Evolutionary conservation across 1,140 invertebrate genomes (phyloP).

Genomic region (Drosophila tsacasi): DNA sequence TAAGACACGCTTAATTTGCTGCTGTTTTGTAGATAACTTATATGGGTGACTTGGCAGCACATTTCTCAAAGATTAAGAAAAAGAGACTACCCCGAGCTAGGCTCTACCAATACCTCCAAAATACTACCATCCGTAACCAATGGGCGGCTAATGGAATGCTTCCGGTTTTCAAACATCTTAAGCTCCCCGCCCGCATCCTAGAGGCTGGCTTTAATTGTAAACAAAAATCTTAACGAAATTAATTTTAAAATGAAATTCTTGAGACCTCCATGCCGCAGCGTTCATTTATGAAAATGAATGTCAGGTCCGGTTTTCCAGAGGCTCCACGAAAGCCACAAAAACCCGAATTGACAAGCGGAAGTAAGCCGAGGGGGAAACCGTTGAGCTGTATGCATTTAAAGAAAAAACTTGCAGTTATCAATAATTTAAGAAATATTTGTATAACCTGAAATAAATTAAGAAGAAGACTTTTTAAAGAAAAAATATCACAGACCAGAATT

Average conservation of each 20-base stretch:
- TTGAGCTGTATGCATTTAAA: not conserved
- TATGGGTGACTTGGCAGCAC: not conserved
- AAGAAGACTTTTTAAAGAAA: fast-evolving
- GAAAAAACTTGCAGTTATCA: not conserved
- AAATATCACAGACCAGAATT: fast-evolving
- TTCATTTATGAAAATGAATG: slow-evolving; percentile 73
- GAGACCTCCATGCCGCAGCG: slow-evolving; percentile 30
- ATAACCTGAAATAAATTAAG: no score
- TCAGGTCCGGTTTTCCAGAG: slow-evolving; percentile 38
- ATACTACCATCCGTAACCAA: slow-evolving; percentile 54
- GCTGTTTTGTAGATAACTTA: slow-evolving; percentile 54
- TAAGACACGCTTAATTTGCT: slow-evolving; percentile 76
- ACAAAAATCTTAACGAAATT: slow-evolving; percentile 71
- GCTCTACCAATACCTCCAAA: not conserved
- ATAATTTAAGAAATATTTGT: not conserved
- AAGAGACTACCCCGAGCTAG: not conserved
- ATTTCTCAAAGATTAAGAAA: slow-evolving; percentile 24
- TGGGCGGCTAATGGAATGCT: slow-evolving; percentile 60
- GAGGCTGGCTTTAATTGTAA: slow-evolving; percentile 56
- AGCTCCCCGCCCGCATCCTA: slow-evolving; percentile 55
- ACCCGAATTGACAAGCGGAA: slow-evolving; percentile 72
- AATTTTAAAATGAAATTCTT: slow-evolving; percentile 78
- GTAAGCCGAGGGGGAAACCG: slow-evolving; percentile 38
- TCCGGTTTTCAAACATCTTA: slow-evolving; percentile 55
- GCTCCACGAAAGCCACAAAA: slow-evolving; percentile 64